Conservation (phyloP, 2,888 invertebrate species). For the Neoascia interrupta region DNA sequence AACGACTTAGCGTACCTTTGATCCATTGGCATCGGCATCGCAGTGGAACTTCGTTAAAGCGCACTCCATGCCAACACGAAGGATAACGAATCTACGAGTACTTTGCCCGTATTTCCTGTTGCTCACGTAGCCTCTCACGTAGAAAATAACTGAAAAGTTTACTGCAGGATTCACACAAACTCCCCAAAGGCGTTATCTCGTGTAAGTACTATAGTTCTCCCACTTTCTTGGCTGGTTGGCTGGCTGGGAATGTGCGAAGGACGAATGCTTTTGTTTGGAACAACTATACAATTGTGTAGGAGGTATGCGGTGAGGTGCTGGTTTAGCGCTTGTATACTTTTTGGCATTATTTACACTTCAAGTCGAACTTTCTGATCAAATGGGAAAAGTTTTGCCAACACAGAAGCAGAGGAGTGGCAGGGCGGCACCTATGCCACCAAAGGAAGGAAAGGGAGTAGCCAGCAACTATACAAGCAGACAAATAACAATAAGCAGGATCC, state of each 20-base stretch:
- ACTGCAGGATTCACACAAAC: slow-evolving; percentile 37
- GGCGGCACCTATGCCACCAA: no score
- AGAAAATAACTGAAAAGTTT: slow-evolving; percentile 56
- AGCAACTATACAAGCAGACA: slow-evolving; percentile 36
- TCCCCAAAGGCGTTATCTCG: slow-evolving; percentile 40
- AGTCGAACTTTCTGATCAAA: slow-evolving; percentile 66
- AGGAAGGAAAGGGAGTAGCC: not conserved
- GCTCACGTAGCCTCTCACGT: slow-evolving; percentile 55
- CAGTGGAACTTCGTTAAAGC: slow-evolving; percentile 14
- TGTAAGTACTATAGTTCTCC: slow-evolving; percentile 19
- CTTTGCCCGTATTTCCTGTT: slow-evolving; percentile 45
- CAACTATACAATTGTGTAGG: slow-evolving; percentile 22
- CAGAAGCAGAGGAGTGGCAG: slow-evolving; percentile 26
- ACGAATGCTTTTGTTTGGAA: slow-evolving; percentile 27
- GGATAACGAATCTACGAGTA: not conserved
- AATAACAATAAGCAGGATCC: slow-evolving; percentile 45
- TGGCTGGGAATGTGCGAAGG: not conserved
- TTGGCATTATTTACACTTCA: slow-evolving; percentile 62
- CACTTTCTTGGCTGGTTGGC: no score
- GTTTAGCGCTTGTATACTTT: slow-evolving; percentile 22
- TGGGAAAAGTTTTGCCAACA: slow-evolving; percentile 62
- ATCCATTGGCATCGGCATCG: slow-evolving; percentile 29
- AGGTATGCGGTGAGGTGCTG: not conserved
- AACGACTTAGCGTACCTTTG: no score
- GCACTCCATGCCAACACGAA: not conserved